These are phyloP conservation scores for Myrmophylax atrothorax DNA, from an alignment of 2,113 vertebrate genomes.

Conservation along the genomic window DNA sequence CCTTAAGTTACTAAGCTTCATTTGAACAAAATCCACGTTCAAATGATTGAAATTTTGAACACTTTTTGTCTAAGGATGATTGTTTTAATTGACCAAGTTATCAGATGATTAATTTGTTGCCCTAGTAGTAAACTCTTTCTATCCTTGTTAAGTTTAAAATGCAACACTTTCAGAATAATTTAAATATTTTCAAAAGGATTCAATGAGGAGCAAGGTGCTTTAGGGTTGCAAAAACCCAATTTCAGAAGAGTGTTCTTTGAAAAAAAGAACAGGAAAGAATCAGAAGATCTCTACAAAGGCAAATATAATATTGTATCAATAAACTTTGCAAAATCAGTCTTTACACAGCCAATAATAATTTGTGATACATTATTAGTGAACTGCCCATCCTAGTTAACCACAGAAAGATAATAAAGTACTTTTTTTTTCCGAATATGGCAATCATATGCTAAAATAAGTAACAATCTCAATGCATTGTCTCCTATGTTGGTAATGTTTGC, in stretches of 20 bases:
- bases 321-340: not conserved
- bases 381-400: not conserved
- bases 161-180: not conserved
- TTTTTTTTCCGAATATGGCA: not conserved
- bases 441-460: slow-evolving; percentile 20
- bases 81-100: not conserved
- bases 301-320: not conserved
- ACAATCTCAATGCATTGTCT: not conserved
- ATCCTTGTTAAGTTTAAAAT: not conserved
- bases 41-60: not conserved
- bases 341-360: not conserved
- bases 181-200: slow-evolving; percentile 40
- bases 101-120: not conserved
- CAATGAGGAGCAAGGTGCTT: not conserved
- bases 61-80: not conserved
- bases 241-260: not conserved
- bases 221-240: not conserved
- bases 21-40: not conserved
- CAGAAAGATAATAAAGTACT: not conserved
- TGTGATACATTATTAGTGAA: not conserved
- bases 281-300: not conserved
- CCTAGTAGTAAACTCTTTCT: not conserved
- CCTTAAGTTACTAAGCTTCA: not conserved
- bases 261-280: slow-evolving; percentile 17
- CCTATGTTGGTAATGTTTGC: not conserved